Percentiles rank a stretch among this genome's conserved stretches.
Evolutionary conservation across 2,888 invertebrate species (phyloP).

Genomic region (Bellardia pandia): DNA sequence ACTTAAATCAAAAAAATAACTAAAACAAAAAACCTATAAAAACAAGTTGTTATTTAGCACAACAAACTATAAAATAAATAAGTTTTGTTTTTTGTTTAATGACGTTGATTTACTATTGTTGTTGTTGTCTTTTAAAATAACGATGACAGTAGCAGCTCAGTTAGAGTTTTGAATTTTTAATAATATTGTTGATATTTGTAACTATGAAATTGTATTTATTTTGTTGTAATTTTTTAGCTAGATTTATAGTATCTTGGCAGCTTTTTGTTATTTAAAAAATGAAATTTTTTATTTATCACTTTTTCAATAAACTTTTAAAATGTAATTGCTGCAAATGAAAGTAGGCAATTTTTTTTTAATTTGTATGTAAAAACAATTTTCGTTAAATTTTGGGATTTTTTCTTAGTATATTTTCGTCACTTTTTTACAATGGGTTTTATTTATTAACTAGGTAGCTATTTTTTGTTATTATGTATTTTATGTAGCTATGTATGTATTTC

Average conservation of each 20-base stretch:
- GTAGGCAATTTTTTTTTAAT: background rate
- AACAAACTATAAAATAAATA: conserved; percentile 32
- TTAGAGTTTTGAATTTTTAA: background rate
- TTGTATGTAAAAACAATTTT: conserved; percentile 2
- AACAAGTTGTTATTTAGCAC: conserved; percentile 61
- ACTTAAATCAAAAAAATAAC: conserved; percentile 29
- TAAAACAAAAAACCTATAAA: conserved; percentile 49
- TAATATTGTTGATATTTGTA: background rate
- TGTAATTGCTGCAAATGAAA: background rate
- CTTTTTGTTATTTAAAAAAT: background rate
- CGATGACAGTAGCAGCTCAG: background rate
- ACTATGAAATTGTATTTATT: no score
- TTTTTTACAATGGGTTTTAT: conserved; percentile 6
- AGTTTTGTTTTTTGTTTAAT: conserved; percentile 2
- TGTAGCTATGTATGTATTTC: conserved; percentile 10
- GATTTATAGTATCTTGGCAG: background rate
- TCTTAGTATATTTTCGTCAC: background rate
- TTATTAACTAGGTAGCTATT: conserved; percentile 18
- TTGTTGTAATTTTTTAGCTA: background rate
- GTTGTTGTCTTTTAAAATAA: conserved; percentile 24
- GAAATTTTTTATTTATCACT: background rate
- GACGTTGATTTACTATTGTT: conserved; percentile 12
- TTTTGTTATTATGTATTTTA: conserved; percentile 7
- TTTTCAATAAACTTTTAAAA: background rate
- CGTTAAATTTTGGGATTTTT: background rate